phyloP scores from a whole-genome alignment of 2,888 invertebrate species.

The Archips xylosteana region DNA sequence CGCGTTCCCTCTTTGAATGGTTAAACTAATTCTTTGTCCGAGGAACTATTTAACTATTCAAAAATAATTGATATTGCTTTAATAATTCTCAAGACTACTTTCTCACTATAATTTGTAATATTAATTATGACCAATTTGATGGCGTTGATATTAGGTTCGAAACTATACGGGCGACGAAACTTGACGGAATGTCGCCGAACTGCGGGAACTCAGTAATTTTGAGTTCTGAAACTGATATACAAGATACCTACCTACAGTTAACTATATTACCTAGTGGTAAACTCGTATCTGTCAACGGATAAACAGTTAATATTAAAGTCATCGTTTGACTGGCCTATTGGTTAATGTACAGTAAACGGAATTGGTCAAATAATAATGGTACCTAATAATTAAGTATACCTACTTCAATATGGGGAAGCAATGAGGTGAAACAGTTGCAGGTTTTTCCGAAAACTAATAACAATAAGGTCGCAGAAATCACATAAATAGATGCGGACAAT shows the following conservation, averaged over 20 bases:
- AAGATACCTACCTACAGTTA: constrained; percentile 12
- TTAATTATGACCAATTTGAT: constrained; percentile 16
- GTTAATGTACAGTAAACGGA: too few relatives aligned
- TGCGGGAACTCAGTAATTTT: constrained; percentile 25
- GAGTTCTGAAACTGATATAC: constrained; percentile 38
- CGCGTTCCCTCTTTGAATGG: too few relatives aligned
- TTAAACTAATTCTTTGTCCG: too few relatives aligned
- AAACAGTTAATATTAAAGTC: not conserved
- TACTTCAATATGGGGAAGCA: too few relatives aligned
- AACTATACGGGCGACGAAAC: constrained; percentile 28
- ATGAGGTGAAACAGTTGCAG: too few relatives aligned
- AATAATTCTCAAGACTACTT: not conserved
- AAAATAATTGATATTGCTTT: not conserved
- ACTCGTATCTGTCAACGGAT: constrained; percentile 14
- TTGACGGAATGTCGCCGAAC: constrained; percentile 31
- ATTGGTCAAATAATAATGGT: too few relatives aligned
- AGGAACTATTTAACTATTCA: too few relatives aligned
- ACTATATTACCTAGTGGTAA: constrained; percentile 26
- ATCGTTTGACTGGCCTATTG: too few relatives aligned
- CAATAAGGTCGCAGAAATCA: too few relatives aligned
- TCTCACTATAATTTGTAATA: not conserved
- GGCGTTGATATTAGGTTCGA: constrained; percentile 26
- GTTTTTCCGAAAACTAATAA: too few relatives aligned
- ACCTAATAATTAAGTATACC: too few relatives aligned
- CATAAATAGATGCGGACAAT: too few relatives aligned